A percentile compares a stretch with the other conserved stretches of the same genome.
phyloP scores from a whole-genome alignment of 2,113 vertebrate species.

The Ginglymostoma cirratum region DNA sequence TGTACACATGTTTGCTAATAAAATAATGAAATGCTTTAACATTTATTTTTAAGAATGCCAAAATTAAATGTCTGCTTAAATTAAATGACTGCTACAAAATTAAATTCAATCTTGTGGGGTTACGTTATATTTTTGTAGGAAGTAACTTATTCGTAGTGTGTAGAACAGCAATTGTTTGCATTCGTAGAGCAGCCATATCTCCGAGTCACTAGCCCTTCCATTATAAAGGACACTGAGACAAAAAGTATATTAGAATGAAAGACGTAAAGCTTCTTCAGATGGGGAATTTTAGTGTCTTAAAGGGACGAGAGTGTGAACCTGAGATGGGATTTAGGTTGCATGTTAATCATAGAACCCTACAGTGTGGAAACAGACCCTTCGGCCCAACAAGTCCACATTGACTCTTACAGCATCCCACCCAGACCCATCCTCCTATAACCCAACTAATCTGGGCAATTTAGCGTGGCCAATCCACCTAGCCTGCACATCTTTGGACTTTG shows the following conservation, averaged over 20 bases:
- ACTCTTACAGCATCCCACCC: too few relatives aligned
- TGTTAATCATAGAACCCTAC: not conserved
- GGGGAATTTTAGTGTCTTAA: not conserved
- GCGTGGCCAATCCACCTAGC: too few relatives aligned
- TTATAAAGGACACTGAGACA: not conserved
- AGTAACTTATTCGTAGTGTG: not conserved
- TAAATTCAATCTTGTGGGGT: not conserved
- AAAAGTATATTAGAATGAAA: not conserved
- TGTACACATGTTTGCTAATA: not conserved
- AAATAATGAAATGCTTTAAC: not conserved
- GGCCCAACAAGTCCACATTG: too few relatives aligned
- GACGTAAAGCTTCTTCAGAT: not conserved
- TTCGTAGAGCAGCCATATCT: not conserved
- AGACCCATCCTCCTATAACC: too few relatives aligned
- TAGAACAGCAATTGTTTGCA: not conserved
- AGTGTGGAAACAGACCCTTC: not conserved
- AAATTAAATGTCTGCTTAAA: not conserved
- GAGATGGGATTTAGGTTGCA: not conserved
- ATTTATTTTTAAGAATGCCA: not conserved
- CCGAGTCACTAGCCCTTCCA: too few relatives aligned
- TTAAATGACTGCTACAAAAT: too few relatives aligned
- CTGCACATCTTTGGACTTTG: too few relatives aligned
- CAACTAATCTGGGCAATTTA: too few relatives aligned
- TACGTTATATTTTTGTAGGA: not conserved
- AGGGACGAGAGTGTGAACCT: not conserved